A percentile compares a stretch with the other conserved stretches of the same genome.
Conservation (phyloP, 1,140 invertebrate genomes). For the Leptinotarsa lineolata region DNA sequence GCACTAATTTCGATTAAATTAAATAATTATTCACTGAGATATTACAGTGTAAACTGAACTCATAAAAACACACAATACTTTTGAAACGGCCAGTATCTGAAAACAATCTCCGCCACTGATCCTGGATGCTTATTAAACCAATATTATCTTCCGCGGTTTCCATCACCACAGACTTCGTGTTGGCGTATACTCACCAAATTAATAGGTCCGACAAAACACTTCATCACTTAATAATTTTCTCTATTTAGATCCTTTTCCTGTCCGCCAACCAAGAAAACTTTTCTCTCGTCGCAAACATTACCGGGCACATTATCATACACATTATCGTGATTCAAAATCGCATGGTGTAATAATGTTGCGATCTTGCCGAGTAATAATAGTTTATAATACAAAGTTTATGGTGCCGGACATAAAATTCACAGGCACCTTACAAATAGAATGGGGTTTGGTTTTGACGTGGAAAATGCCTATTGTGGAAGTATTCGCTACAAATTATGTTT, state of each 20-base stretch:
- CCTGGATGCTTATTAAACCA: background rate
- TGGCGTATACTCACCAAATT: background rate
- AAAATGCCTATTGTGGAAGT: background rate
- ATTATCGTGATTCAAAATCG: conserved; percentile 21
- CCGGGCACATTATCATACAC: conserved; percentile 17
- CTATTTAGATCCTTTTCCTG: background rate
- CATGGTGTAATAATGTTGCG: conserved; percentile 13
- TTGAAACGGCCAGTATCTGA: no score
- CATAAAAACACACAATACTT: no score
- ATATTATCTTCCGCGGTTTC: background rate
- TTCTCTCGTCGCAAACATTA: background rate
- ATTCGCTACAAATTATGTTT: background rate
- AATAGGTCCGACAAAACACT: conserved; percentile 10
- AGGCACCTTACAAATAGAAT: conserved; percentile 1
- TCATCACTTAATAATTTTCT: conserved; percentile 20
- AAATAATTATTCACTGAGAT: no score
- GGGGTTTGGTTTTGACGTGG: background rate
- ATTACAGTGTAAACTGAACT: no score
- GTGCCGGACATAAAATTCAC: conserved; percentile 16
- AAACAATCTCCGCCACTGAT: background rate
- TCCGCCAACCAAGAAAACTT: background rate
- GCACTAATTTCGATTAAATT: no score
- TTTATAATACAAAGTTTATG: conserved; percentile 24
- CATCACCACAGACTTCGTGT: background rate
- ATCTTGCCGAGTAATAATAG: conserved; percentile 17